phyloP scores from a whole-genome alignment of 2,888 invertebrate species.

The Eretmocerus hayati region DNA sequence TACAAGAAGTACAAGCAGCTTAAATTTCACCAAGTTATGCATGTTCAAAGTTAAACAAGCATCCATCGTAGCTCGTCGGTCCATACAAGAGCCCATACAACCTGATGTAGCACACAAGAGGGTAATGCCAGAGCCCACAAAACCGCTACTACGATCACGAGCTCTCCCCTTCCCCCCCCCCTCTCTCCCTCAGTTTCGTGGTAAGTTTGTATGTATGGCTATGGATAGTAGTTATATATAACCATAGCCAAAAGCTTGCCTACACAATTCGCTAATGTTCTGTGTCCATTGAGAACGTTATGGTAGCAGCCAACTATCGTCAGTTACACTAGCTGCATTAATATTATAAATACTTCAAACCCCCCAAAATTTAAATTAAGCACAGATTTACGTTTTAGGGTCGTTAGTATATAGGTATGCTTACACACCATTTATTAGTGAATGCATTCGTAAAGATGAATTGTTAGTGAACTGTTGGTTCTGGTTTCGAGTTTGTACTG shows the following conservation, averaged over 20 bases:
- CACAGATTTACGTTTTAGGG: no score
- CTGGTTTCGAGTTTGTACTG: no score
- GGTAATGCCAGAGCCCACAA: no score
- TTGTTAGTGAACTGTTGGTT: no score
- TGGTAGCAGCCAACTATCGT: constrained; percentile 10
- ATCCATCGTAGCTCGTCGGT: not conserved
- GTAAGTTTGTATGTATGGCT: no score
- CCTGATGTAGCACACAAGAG: not conserved
- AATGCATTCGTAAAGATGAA: no score
- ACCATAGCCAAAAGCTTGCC: no score
- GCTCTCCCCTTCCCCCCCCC: not conserved
- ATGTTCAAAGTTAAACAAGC: not conserved
- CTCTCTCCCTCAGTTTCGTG: not conserved
- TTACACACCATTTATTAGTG: no score
- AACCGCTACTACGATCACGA: not conserved
- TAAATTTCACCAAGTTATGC: not conserved
- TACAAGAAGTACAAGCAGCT: no score
- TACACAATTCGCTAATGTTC: constrained; percentile 23
- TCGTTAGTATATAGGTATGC: no score
- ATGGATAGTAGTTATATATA: no score
- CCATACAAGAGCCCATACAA: no score
- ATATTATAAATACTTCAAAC: constrained; percentile 26
- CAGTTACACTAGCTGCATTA: constrained; percentile 25
- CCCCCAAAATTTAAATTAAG: constrained; percentile 8
- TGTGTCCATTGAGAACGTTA: not conserved